Evolutionary conservation across 2,797 vertebrate species (phyloP).

Genomic region (Myotis findleyi): DNA sequence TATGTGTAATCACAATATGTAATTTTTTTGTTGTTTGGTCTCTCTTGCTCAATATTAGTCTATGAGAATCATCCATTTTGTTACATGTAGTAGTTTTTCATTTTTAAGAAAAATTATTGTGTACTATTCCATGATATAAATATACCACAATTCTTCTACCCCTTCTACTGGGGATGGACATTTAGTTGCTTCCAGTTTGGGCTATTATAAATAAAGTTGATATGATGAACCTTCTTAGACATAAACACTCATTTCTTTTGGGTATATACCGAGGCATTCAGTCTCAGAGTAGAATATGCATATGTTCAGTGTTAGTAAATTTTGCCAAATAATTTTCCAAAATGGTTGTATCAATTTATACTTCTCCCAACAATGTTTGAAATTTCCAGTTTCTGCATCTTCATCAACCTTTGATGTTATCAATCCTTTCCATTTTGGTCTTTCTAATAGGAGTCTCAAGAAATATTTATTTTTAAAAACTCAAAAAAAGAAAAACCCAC

Average conservation of each 20-base stretch:
- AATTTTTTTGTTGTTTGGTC: neutral
- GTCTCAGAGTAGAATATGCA: neutral
- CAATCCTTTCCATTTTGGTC: neutral
- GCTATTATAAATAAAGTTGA: neutral
- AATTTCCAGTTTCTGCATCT: neutral
- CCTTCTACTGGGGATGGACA: neutral
- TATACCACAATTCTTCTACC: neutral
- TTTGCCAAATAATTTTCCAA: neutral
- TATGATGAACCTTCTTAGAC: neutral
- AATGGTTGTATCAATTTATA: neutral
- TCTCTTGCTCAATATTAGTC: constrained; percentile 19
- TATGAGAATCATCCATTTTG: neutral
- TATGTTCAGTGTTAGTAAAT: neutral
- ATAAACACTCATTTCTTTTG: neutral
- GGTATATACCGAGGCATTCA: neutral
- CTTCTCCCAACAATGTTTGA: neutral
- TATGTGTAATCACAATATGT: neutral
- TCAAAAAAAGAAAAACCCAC: neutral
- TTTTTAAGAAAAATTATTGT: neutral
- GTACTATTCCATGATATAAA: neutral
- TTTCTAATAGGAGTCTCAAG: neutral
- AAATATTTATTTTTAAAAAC: neutral
- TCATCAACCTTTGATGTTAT: neutral
- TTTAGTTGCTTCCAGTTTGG: neutral
- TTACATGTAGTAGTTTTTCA: neutral